Evolutionary conservation across 1,140 invertebrate species (phyloP), one percentile per base, ranked within the genome.

Genomic region (Caenorhabditis briggsae): DNA sequence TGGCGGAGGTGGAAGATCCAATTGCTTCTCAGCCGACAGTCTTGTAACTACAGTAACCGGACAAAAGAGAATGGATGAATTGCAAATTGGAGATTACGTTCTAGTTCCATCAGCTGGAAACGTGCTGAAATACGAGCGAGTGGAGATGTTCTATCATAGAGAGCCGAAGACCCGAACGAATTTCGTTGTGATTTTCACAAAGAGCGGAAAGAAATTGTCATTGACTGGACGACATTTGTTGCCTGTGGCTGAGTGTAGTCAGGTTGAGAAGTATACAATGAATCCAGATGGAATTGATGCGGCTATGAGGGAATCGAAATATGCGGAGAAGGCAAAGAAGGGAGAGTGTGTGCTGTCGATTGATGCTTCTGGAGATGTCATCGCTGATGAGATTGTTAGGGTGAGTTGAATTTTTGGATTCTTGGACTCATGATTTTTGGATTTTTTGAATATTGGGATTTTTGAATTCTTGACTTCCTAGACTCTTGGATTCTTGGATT

Each of bases 71-170:
- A 88, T 88, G 88, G 83, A 87, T 59, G 82, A 88, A 25, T 20
- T 88, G 56, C 61, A 84, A 82, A 87, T 88, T 20, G 88, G 88
- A 58, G 88, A 88, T 50, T 87, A 89, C 55, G 87, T 89, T 0
- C 88, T 89, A 12, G 88, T 89, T 48, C 88, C 88, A 58, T 83
- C 88, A 8, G 83, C 83, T 20, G 86, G 88, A 46, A 89, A 87
- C 25, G 88, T 89, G 9, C 59, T 89, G 16, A 86, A 87, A 65
- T 89, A 89, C 88, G 88, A 89, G 48, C 43, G 85, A 78, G 85
- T 89, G 7, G 88, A 89, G 78, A 89, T 89, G 88, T 89, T 89
- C 88, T 89, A 89, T 43, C 88, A 89, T 55, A 58, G 88, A 56
- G 82, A 88, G 82, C 82, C 82, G 11, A 20, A 86, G 43, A 86